These are phyloP conservation scores for Sylvicapra grimmia DNA, from an alignment of 2,113 vertebrate species.

Conservation along the genomic window DNA sequence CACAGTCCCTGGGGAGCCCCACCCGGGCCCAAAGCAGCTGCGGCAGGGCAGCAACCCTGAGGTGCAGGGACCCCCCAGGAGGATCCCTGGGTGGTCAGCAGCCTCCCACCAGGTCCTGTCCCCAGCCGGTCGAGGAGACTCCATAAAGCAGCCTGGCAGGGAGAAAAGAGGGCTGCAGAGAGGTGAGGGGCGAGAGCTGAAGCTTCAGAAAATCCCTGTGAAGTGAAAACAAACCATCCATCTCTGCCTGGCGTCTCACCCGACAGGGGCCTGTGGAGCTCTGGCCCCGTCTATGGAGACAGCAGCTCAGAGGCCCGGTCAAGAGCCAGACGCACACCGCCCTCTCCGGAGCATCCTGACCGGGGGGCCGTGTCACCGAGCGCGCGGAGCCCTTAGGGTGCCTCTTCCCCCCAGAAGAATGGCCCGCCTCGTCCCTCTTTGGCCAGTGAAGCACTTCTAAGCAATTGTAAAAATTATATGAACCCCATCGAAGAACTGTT, in stretches of 20 bases:
- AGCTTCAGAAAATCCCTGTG: slow-evolving; percentile 81
- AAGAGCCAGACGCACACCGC: slow-evolving; percentile 51
- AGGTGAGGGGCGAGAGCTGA: slow-evolving; percentile 77
- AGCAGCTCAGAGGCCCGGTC: slow-evolving; percentile 77
- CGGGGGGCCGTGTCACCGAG: background rate
- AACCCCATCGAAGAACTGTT: slow-evolving; percentile 68
- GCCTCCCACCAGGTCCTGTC: slow-evolving; percentile 74
- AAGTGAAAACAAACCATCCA: slow-evolving; percentile 82
- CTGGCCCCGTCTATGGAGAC: slow-evolving; percentile 69
- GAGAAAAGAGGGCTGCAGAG: slow-evolving; percentile 42
- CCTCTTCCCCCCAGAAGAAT: background rate
- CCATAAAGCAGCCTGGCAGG: slow-evolving; percentile 52
- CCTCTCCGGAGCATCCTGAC: background rate
- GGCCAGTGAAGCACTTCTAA: slow-evolving; percentile 62
- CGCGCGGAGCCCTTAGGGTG: background rate
- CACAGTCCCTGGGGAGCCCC: rapidly evolving
- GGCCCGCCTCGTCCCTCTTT: background rate
- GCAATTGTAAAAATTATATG: slow-evolving; percentile 66
- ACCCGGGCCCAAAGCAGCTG: background rate
- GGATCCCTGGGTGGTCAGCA: slow-evolving; percentile 51
- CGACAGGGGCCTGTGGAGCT: slow-evolving; percentile 75
- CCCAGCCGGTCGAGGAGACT: slow-evolving; percentile 70
- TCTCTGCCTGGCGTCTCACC: slow-evolving; percentile 79
- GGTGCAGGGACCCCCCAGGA: slow-evolving; percentile 59
- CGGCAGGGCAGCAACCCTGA: background rate